Evolutionary conservation across 2,888 invertebrate genomes (phyloP), one percentile per base, ranked within the genome.

Genomic region (Caenorhabditis afra): DNA sequence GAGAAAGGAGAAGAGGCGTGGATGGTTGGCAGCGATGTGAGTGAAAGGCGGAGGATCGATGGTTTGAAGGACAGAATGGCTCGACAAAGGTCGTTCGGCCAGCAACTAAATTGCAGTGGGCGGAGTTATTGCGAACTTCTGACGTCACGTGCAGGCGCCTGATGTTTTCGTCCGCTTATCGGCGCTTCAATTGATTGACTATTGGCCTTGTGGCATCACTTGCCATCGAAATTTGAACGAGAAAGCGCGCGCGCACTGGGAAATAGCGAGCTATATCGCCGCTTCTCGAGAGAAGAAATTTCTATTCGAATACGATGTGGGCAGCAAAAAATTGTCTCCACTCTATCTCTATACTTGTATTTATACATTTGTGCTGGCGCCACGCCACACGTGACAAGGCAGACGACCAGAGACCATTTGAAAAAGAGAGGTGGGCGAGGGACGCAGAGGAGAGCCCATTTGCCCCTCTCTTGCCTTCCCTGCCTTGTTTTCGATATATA

Each of bases 361-460:
- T 71, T 71, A 71, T 71, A 71, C 62, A 62, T 59, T 59, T 37
- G 64, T 50, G 64, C 62, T 57, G 50, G 39, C 57, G 57, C 49
- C 41, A 55, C 71, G 57, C 71, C 29, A 55, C 71, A 64, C 71
- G 71, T 71, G 71, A 71, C 47, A 22, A 41, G 11, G 11, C 41
- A 41, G 12, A 57, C 57, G 57, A 71, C 47, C 64, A 62, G 70
- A 71, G 61, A 71, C 53, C 62, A 37, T 23, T 20, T 29, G 18
- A 16, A 71, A n/a, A 22, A 12, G 52, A 29, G 16, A 47, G 12
- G 53, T 3, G 35, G 18, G 1, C n/a, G 10, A 47, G 53, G 61
- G 70, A 62, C 70, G 57, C 57, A 71, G 71, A 71, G 62, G 47
- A 55, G 53, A 47, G 57, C 50, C 49, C 41, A n/a, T 70, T 44